Evolutionary conservation across 2,888 invertebrate species (phyloP).

Genomic region (Proisotoma minuta): DNA sequence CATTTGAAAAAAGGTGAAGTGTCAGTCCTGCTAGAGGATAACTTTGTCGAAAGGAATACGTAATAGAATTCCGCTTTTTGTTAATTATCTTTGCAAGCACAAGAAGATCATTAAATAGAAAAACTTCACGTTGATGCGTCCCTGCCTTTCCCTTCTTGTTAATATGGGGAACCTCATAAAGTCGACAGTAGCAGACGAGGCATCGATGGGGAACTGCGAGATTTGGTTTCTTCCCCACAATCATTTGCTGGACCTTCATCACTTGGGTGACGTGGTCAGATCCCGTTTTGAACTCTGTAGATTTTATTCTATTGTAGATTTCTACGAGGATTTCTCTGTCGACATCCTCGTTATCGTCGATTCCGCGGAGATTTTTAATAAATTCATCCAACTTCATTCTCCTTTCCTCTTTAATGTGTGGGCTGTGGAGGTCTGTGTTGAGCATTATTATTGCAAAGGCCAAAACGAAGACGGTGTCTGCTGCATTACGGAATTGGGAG

Average conservation of each 20-base stretch:
- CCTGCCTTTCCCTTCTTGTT: slow-evolving; percentile 78
- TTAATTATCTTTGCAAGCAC: slow-evolving; percentile 96
- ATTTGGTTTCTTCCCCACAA: slow-evolving; percentile 97
- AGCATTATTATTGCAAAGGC: slow-evolving; percentile 60
- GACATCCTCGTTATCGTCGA: slow-evolving; percentile 79
- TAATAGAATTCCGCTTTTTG: slow-evolving; percentile 93
- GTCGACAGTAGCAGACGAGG: slow-evolving; percentile 94
- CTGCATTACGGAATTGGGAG: slow-evolving; percentile 44
- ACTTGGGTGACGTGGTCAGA: slow-evolving; percentile 92
- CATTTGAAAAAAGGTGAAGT: slow-evolving; percentile 61
- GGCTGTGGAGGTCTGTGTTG: slow-evolving; percentile 50
- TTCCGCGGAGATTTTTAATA: slow-evolving; percentile 86
- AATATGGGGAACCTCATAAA: slow-evolving; percentile 95
- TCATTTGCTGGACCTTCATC: slow-evolving; percentile 95
- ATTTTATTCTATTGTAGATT: slow-evolving; percentile 92
- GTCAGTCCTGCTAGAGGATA: slow-evolving; percentile 75
- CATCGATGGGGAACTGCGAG: slow-evolving; percentile 91
- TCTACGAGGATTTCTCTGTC: slow-evolving; percentile 87
- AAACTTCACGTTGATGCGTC: slow-evolving; percentile 58
- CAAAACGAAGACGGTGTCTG: slow-evolving; percentile 84
- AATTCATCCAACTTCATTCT: slow-evolving; percentile 96
- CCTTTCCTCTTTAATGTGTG: slow-evolving; percentile 87
- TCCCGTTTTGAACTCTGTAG: slow-evolving; percentile 91
- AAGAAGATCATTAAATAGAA: slow-evolving; percentile 95
- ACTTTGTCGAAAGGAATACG: slow-evolving; percentile 92